A percentile compares a stretch with the other conserved stretches of the same genome.
Conservation (phyloP, 2,888 invertebrate species). For the Myathropa florea region DNA sequence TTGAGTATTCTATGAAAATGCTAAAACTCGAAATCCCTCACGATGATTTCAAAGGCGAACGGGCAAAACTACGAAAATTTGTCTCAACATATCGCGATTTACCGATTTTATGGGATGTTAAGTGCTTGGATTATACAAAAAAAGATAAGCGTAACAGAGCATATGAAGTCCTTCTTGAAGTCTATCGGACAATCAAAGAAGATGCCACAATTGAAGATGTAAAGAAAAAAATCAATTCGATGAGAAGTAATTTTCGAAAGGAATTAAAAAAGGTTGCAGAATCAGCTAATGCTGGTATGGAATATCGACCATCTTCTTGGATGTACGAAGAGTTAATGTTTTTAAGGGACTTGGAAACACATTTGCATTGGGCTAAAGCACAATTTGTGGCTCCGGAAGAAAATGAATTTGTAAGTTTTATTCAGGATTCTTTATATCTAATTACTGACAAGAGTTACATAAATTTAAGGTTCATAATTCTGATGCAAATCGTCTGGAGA, state of each 20-base stretch:
- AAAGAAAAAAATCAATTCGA: conserved; percentile 78
- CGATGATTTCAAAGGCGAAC: conserved; percentile 25
- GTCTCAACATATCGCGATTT: conserved; percentile 63
- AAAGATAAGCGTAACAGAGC: conserved; percentile 78
- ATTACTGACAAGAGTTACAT: background rate
- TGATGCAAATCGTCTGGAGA: conserved; percentile 13
- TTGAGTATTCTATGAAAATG: background rate
- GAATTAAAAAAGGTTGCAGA: conserved; percentile 74
- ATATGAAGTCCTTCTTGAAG: conserved; percentile 76
- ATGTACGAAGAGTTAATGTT: conserved; percentile 55
- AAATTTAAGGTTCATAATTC: conserved; percentile 11
- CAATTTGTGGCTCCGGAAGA: conserved; percentile 21
- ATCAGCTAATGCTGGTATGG: conserved; percentile 18
- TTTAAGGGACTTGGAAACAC: conserved; percentile 33
- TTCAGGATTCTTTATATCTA: background rate
- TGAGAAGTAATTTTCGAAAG: conserved; percentile 78
- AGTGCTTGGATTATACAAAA: conserved; percentile 78
- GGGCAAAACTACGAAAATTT: conserved; percentile 46
- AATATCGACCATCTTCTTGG: conserved; percentile 51
- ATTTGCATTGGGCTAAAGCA: background rate
- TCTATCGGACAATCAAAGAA: conserved; percentile 77
- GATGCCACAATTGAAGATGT: conserved; percentile 79
- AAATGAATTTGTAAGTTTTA: conserved; percentile 17
- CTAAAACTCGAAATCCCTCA: background rate
- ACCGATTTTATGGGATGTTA: conserved; percentile 78